Evolutionary conservation across 2,888 invertebrate genomes (phyloP).

Genomic region (Limnephilus marmoratus): DNA sequence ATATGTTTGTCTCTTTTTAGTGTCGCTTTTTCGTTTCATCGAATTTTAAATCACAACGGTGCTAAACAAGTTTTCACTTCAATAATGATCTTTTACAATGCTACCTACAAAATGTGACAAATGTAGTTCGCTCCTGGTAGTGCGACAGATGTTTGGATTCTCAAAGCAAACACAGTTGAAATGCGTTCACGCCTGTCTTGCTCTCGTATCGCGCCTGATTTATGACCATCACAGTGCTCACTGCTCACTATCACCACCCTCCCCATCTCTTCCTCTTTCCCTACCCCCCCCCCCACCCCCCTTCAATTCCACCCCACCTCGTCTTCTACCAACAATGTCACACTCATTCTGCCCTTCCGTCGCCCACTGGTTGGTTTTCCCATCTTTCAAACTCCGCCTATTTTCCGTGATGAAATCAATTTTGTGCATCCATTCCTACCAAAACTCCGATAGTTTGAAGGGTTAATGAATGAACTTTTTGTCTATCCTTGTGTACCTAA

Average conservation of each 20-base stretch:
- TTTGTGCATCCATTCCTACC: neutral
- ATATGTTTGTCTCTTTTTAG: too few species aligned
- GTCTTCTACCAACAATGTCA: neutral
- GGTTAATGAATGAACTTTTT: neutral
- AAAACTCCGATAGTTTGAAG: neutral
- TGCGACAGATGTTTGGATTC: constrained; percentile 65
- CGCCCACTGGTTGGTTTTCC: neutral
- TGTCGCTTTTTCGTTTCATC: too few species aligned
- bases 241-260: constrained; percentile 57
- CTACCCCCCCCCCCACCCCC: neutral
- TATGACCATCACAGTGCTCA: constrained; percentile 63
- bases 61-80: too few species aligned
- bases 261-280: neutral
- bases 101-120: neutral
- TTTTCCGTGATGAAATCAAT: neutral
- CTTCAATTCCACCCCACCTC: neutral
- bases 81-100: neutral
- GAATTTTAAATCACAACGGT: too few species aligned
- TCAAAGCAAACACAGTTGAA: constrained; percentile 66
- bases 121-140: constrained; percentile 47
- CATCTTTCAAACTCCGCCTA: constrained; percentile 2
- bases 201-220: constrained; percentile 66
- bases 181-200: constrained; percentile 66
- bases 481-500: neutral
- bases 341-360: neutral